phyloP scores from a whole-genome alignment of 2,888 invertebrate species.

The Cloeon dipterum region DNA sequence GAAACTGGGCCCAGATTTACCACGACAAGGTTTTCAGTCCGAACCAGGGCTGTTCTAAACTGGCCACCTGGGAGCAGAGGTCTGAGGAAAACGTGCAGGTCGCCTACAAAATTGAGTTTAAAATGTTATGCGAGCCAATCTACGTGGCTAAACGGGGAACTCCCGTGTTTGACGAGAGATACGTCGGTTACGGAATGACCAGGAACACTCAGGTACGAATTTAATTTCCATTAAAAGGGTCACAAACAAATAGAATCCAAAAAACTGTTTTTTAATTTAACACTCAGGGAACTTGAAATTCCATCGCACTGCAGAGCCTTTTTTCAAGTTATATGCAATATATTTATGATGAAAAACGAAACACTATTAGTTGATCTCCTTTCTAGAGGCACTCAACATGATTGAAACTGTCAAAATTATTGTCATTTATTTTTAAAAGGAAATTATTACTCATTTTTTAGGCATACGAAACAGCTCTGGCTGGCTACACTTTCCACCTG shows the following conservation, averaged over 20 bases:
- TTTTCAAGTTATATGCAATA: too few species aligned
- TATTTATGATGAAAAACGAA: too few species aligned
- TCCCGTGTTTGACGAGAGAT: constrained; percentile 17
- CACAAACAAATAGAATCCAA: background rate
- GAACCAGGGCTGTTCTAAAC: constrained; percentile 17
- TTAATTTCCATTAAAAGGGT: background rate
- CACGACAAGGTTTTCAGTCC: constrained; percentile 16
- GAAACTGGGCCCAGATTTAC: constrained; percentile 15
- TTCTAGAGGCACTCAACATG: too few species aligned
- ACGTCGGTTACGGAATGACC: constrained; percentile 19
- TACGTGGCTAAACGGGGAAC: constrained; percentile 15
- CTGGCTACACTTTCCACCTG: constrained; percentile 17
- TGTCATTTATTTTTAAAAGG: too few species aligned
- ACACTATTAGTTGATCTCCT: too few species aligned
- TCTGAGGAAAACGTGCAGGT: constrained; percentile 11
- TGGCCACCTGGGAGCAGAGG: constrained; percentile 10
- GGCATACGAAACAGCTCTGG: constrained; percentile 17
- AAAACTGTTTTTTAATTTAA: background rate
- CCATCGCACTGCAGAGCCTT: too few species aligned
- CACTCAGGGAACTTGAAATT: too few species aligned
- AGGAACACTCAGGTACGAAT: constrained; percentile 17
- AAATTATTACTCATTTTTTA: too few species aligned
- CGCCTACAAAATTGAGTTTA: constrained; percentile 14
- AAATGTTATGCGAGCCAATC: constrained; percentile 19
- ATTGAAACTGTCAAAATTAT: too few species aligned